Conservation (phyloP, 2,797 vertebrate species). For the Cirrhinus molitorella region DNA sequence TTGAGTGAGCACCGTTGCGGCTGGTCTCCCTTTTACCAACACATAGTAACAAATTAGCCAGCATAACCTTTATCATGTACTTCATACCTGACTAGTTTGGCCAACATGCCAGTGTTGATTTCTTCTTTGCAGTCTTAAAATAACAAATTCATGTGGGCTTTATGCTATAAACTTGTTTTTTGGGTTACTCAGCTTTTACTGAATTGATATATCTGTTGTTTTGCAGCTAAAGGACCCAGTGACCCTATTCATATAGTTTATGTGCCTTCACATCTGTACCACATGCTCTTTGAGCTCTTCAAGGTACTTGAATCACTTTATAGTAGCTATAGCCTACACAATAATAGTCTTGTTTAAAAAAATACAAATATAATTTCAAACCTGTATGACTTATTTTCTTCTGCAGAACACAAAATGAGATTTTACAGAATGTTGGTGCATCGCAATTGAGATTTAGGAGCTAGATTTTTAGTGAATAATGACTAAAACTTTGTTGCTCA, state of each 20-base stretch:
- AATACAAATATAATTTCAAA: not conserved
- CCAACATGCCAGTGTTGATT: not conserved
- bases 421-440: not conserved
- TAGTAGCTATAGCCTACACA: not conserved
- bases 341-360: not conserved
- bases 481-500: not conserved
- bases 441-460: not conserved
- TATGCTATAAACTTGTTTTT: not conserved
- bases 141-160: not conserved
- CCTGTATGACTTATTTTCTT: not conserved
- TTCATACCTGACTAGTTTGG: not conserved
- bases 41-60: slow-evolving; percentile 46
- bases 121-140: not conserved
- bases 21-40: slow-evolving; percentile 25
- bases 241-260: slow-evolving; percentile 92
- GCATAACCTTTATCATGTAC: slow-evolving; percentile 1
- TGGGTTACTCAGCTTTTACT: not conserved
- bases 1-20: not conserved
- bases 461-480: not conserved
- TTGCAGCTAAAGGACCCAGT: slow-evolving; percentile 83
- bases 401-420: not conserved
- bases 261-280: slow-evolving; percentile 97
- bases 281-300: slow-evolving; percentile 98
- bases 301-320: slow-evolving; percentile 83
- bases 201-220: slow-evolving; percentile 26